phyloP scores from a whole-genome alignment of 2,113 vertebrate genomes.

The Etia nguti region DNA sequence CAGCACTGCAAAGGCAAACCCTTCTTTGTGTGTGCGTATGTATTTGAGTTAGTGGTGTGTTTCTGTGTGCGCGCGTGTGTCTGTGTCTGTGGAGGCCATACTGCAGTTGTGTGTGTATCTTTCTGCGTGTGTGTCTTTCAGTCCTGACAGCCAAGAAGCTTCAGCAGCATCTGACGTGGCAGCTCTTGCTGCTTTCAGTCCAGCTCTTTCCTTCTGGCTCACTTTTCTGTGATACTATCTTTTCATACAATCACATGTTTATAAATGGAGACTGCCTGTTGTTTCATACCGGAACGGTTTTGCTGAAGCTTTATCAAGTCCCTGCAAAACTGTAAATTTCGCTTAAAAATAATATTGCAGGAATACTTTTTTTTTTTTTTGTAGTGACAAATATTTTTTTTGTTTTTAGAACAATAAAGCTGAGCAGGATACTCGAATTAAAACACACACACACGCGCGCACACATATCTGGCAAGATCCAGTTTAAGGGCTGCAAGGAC shows the following conservation, averaged over 20 bases:
- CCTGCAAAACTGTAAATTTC: not conserved
- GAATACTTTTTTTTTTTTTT: slow-evolving; percentile 7
- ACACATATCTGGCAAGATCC: not conserved
- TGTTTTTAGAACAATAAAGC: not conserved
- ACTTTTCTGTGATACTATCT: slow-evolving; percentile 61
- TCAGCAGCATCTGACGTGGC: slow-evolving; percentile 71
- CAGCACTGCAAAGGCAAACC: slow-evolving; percentile 46
- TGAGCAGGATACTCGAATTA: not conserved
- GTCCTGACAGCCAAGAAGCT: slow-evolving; percentile 67
- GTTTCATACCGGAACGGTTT: slow-evolving; percentile 29
- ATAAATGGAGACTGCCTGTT: slow-evolving; percentile 52
- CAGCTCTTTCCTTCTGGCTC: slow-evolving; percentile 62
- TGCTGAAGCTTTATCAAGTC: slow-evolving; percentile 19
- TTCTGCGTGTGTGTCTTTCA: slow-evolving; percentile 21
- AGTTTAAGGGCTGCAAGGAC: not conserved
- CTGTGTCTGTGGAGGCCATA: not conserved
- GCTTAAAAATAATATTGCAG: not conserved
- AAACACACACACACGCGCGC: not conserved
- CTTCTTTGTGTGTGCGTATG: not conserved
- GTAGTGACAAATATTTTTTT: not conserved
- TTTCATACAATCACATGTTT: slow-evolving; percentile 60
- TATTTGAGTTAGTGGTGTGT: not conserved
- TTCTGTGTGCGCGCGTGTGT: not conserved
- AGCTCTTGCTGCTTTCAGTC: slow-evolving; percentile 58
- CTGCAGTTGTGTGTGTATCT: slow-evolving; percentile 8